phyloP scores from a whole-genome alignment of 2,113 vertebrate genomes.

The Muscicapa adusta region DNA sequence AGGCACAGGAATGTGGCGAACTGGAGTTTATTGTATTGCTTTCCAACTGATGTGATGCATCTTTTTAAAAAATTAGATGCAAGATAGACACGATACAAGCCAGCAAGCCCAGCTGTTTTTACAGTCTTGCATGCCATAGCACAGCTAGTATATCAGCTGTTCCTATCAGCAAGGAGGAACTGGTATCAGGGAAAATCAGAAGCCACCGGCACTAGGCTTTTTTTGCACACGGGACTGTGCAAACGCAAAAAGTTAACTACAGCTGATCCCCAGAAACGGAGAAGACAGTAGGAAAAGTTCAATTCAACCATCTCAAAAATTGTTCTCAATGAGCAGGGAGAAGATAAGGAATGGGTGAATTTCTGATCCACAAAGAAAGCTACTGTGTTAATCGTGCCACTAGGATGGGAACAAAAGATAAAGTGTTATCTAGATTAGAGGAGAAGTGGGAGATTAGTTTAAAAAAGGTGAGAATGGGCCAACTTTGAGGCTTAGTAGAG shows the following conservation, averaged over 20 bases:
- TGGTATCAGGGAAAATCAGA: neutral
- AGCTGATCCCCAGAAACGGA: neutral
- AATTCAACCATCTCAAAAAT: neutral
- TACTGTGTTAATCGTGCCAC: neutral
- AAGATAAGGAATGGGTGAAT: neutral
- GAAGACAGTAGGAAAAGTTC: neutral
- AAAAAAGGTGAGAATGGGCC: neutral
- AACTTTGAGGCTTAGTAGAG: neutral
- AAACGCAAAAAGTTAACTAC: neutral
- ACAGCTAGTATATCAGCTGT: neutral
- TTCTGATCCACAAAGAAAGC: neutral
- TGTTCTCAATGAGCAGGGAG: neutral
- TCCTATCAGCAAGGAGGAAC: neutral
- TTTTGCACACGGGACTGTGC: neutral
- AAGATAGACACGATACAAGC: neutral
- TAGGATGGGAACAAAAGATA: neutral
- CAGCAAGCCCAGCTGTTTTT: neutral
- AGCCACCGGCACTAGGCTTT: neutral
- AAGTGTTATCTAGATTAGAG: neutral
- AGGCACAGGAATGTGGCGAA: neutral
- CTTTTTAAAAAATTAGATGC: neutral
- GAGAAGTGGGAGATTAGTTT: neutral
- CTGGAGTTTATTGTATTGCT: neutral
- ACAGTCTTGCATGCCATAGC: neutral
- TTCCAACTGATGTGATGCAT: rapidly evolving